Evolutionary conservation across 92 coral and sea anemone genomes (phyloP), one percentile per base, ranked within the genome.

Genomic region (Palythoa grandis): DNA sequence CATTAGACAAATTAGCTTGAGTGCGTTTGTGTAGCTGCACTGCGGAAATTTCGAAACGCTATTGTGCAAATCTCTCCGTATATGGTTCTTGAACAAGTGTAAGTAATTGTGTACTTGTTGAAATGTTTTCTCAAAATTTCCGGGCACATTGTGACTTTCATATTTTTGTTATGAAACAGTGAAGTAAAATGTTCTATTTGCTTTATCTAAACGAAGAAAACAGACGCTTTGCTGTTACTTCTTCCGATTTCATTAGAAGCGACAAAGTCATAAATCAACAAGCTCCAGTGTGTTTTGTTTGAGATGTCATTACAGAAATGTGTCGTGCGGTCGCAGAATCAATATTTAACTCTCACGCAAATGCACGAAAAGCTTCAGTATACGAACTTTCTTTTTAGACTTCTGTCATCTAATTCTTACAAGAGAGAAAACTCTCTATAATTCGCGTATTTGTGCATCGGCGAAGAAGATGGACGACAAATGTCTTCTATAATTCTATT

Each of bases 41-140:
- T 80, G 75, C 74, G 75, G 85, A 65, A 80, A 70, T 74, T 66
- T 66, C 40, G 73, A 79, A 67, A 80, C 74, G 40, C 72, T 67
- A 79, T 80, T 66, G 74, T 65, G 85, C 61, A 80, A 80, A 80
- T 80, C 85, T 16, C 73, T 80, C 85, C 85, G 85, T 65, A 80
- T 80, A 65, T 80, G 85, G 85, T 24, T 15, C 56, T 48, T 22
- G 75, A 66, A 80, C 74, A 80, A 80, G 85, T 80, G 70, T 80
- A 23, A 43, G 12, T 61, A 80, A 80, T 80, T 66, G 85, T 66
- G 20, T 22, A 67, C 61, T 80, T 80, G 75, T 80, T 80, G 48
- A 80, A 80, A 47, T 80, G 85, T 80, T 80, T 80, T 80, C 60
- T 80, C 66, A 80, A 66, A 80, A 57, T 80, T 80, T 80, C 85